Evolutionary conservation across 2,797 vertebrate genomes (phyloP).

Genomic region (Myotis daubentonii): DNA sequence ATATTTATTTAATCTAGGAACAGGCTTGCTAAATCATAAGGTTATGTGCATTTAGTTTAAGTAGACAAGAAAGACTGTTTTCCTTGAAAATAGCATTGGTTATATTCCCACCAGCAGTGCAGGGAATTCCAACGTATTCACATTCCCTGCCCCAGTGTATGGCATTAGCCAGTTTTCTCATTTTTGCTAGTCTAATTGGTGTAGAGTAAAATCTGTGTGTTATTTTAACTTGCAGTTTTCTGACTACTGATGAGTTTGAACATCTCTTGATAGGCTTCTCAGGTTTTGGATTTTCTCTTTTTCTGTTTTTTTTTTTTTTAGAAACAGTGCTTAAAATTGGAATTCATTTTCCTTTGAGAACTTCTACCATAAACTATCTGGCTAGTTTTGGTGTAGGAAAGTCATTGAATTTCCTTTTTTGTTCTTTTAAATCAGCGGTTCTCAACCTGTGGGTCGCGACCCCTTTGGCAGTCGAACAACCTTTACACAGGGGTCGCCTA

Average conservation of each 20-base stretch:
- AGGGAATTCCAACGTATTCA: neutral
- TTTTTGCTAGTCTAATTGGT: conserved; percentile 49
- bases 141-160: neutral
- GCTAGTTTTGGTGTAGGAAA: neutral
- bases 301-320: neutral
- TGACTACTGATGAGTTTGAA: conserved; percentile 57
- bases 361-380: neutral
- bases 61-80: neutral
- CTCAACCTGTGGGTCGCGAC: too few species aligned
- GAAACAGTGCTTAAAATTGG: conserved; percentile 11
- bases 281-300: conserved; percentile 17
- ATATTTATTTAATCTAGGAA: neutral
- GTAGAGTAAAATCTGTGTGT: conserved; percentile 25
- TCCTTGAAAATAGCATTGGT: neutral
- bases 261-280: conserved; percentile 60
- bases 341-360: conserved; percentile 18
- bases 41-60: neutral
- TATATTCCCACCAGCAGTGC: neutral
- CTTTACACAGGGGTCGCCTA: too few species aligned
- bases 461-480: too few species aligned
- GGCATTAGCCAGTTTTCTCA: conserved; percentile 35
- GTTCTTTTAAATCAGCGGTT: neutral
- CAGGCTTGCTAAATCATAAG: neutral
- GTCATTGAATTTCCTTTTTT: neutral
- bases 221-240: conserved; percentile 66